Evolutionary conservation across 2,113 vertebrate species (phyloP).

Genomic region (Tragelaphus imberbis): DNA sequence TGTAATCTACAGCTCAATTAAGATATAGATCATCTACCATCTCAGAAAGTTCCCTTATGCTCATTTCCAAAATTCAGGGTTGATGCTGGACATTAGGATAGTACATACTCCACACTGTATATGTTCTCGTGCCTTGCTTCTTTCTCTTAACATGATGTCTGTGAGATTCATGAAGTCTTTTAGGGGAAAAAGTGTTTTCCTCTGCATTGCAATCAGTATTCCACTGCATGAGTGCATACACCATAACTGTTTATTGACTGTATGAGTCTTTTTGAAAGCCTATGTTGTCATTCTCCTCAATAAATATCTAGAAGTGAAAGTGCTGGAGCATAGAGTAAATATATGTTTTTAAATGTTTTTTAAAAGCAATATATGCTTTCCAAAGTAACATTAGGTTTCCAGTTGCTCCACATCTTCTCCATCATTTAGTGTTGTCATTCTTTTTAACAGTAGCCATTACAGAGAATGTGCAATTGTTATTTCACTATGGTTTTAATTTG

Average conservation of each 20-base stretch:
- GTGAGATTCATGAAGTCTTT: not conserved
- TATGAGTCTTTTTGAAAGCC: not conserved
- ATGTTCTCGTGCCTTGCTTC: not conserved
- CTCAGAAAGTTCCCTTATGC: not conserved
- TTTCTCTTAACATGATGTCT: not conserved
- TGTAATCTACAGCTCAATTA: not conserved
- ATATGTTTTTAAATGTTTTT: not conserved
- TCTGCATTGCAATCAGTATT: not conserved
- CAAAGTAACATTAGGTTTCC: not conserved
- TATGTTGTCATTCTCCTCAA: not conserved
- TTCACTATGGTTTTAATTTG: not conserved
- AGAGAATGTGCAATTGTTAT: not conserved
- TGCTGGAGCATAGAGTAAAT: not conserved
- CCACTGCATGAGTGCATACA: not conserved
- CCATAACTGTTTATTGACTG: not conserved
- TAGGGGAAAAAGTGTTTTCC: not conserved
- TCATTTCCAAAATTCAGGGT: not conserved
- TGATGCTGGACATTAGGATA: not conserved
- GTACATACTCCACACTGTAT: not conserved
- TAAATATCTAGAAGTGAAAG: not conserved
- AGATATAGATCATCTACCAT: not conserved
- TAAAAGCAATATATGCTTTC: not conserved
- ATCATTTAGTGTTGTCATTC: not conserved
- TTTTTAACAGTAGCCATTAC: not conserved
- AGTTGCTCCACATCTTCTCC: not conserved